These are phyloP conservation scores for Myotis myotis DNA, from an alignment of 2,797 vertebrate species.

Conservation along the genomic window DNA sequence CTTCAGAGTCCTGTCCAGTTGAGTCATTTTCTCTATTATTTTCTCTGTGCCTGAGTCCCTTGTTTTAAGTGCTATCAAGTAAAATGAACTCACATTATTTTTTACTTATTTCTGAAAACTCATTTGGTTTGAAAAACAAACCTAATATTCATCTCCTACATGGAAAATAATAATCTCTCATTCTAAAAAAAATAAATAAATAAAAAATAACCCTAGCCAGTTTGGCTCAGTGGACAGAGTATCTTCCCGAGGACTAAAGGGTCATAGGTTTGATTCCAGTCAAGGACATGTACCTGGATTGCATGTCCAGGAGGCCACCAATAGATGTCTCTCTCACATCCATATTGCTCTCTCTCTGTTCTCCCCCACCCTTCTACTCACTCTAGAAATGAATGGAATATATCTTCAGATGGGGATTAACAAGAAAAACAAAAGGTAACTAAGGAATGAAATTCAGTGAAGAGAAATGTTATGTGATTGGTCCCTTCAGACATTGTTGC, in stretches of 20 bases:
- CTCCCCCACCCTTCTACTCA: too few species aligned
- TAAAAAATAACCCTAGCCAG: neutral
- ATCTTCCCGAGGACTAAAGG: too few species aligned
- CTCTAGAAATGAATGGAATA: too few species aligned
- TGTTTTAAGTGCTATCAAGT: neutral
- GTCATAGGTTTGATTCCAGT: too few species aligned
- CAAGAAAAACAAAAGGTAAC: neutral
- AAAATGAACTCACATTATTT: neutral
- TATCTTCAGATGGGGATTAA: too few species aligned
- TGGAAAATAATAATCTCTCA: neutral
- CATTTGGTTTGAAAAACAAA: neutral
- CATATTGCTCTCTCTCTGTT: too few species aligned
- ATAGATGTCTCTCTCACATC: too few species aligned
- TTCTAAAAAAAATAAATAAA: neutral
- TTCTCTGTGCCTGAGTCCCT: neutral
- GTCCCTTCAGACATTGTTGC: neutral
- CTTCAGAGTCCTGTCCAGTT: neutral
- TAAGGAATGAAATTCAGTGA: neutral
- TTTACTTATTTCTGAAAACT: neutral
- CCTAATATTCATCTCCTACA: neutral
- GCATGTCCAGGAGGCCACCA: too few species aligned
- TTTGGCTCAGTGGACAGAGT: too few species aligned
- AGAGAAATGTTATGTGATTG: neutral
- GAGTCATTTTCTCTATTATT: neutral
- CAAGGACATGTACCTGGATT: too few species aligned